These are phyloP conservation scores for Polydesmus complanatus DNA, from an alignment of 2,888 invertebrate species.

Conservation along the genomic window DNA sequence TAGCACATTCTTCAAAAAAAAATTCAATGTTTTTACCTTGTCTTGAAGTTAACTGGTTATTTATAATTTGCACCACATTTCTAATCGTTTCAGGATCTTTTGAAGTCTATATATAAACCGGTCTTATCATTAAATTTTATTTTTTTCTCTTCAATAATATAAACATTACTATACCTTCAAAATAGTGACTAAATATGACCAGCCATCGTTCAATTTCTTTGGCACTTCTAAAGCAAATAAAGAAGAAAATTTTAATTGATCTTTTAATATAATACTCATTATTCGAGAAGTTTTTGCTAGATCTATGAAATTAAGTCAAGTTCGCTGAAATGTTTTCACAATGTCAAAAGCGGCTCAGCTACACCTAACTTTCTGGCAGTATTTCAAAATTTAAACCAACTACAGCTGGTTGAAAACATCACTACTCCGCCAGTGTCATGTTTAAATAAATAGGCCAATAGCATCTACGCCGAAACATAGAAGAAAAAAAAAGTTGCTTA, in stretches of 20 bases:
- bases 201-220: not conserved
- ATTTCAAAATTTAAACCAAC: not conserved
- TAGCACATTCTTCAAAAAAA: not conserved
- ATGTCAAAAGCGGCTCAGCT: not conserved
- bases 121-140: no score
- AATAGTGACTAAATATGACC: not conserved
- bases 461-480: not conserved
- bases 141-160: no score
- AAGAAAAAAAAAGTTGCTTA: no score
- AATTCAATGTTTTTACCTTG: not conserved
- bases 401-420: not conserved
- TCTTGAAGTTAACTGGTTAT: not conserved
- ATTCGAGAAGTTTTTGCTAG: not conserved
- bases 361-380: no score
- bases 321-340: not conserved
- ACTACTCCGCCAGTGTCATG: not conserved
- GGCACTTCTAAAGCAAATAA: not conserved
- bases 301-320: no score
- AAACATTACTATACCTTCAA: slow-evolving; percentile 3
- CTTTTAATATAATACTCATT: not conserved
- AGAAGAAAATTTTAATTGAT: not conserved
- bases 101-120: slow-evolving; percentile 2
- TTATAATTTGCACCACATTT: slow-evolving; percentile 9
- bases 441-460: not conserved
- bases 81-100: slow-evolving; percentile 10